Conservation (phyloP, 2,113 vertebrate genomes). For the Ceuthmochares aereus region DNA sequence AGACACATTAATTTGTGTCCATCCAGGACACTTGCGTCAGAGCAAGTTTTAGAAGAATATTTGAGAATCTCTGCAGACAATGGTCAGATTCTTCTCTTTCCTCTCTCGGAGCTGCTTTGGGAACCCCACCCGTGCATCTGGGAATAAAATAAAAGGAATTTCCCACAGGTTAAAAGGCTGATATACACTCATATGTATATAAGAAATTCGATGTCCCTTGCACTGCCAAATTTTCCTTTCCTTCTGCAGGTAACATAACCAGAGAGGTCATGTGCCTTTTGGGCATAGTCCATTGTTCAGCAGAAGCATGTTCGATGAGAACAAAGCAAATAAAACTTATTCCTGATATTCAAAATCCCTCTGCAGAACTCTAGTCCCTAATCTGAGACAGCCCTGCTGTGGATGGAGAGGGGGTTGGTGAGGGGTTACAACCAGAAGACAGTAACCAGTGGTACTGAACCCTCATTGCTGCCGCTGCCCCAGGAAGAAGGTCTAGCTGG, state of each 20-base stretch:
- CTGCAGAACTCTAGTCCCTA: background rate
- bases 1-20: background rate
- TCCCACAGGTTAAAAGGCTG: background rate
- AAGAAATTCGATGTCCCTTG: background rate
- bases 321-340: background rate
- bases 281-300: background rate
- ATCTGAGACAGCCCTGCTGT: background rate
- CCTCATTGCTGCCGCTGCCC: fast-evolving
- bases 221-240: background rate
- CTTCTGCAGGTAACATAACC: background rate
- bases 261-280: background rate
- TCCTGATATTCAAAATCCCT: background rate
- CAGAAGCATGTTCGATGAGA: background rate
- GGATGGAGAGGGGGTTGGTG: background rate
- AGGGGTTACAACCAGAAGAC: background rate
- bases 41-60: background rate
- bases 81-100: background rate
- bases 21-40: background rate
- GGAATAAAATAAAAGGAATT: background rate
- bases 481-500: background rate
- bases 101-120: background rate
- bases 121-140: background rate
- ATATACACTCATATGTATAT: background rate
- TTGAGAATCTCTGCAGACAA: background rate
- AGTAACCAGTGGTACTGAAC: fast-evolving